Base-by-base conservation (phyloP, 2,113 vertebrate species). In the Rhegmatorhina hoffmannsi region DNA sequence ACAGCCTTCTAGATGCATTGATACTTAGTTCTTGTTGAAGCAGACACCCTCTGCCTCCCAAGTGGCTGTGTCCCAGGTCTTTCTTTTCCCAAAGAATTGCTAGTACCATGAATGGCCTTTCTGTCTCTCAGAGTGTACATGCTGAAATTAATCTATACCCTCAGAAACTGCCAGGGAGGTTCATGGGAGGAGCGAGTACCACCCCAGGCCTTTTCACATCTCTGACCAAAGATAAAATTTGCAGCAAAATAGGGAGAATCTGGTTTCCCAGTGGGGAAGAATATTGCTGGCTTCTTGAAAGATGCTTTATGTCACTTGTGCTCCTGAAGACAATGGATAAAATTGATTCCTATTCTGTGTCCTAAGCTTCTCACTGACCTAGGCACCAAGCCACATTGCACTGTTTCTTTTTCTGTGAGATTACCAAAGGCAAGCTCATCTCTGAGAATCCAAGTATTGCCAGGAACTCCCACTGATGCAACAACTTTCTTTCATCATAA, bases 391-490 rank as follows among this genome's bases (percentile, higher is more conserved):
- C 15, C 38, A 38, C 9, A 1, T 25, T 47, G 49, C 53, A 11
- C 19, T 79, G 34, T 52, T 85, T 34, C 63, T 63, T 90, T 83
- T 72, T 69, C 74, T 73, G 23, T 43, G 36, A 82, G 43, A 83
- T 87, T 82, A 74, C 80, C 4, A 75, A 95, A 95, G 84, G 21
- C 69, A 75, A 82, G 44, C 21, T 87, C 17, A 9, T 77, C 43
- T 82, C 73, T 78, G 55, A 34, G 59, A 92, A 74, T 49, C 14
- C 13, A 18, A 79, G 49, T 21, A 17, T 43, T 85, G 46, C 38
- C 70, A 79, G 84, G n/a, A 95, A 75, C 67, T 92, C 53, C 26
- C 46, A 24, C 55, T 90, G 84, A 63, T 80, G 75, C 67, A 95
- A 73, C 36, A 46, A 46, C 50, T 63, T 79, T 3, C 55, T 91